Evolutionary conservation across 2,888 invertebrate species (phyloP).

Genomic region (Patella caerulea): DNA sequence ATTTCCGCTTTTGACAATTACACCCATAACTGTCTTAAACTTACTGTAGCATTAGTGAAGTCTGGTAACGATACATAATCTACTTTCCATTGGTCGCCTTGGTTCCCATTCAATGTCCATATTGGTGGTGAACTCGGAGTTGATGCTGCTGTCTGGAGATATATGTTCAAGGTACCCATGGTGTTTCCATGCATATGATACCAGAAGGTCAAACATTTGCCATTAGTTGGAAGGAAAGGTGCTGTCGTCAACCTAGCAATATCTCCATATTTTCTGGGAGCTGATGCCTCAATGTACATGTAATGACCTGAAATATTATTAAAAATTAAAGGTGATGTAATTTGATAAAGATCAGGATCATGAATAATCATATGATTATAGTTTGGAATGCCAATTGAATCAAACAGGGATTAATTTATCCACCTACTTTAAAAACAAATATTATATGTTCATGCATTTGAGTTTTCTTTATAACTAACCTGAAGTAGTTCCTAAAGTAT

Average conservation of each 20-base stretch:
- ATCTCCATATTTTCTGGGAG: slow-evolving; percentile 75
- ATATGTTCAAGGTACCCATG: slow-evolving; percentile 59
- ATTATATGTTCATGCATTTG: too few species aligned
- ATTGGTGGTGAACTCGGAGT: slow-evolving; percentile 32
- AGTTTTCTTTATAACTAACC: slow-evolving; percentile 30
- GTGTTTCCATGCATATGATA: slow-evolving; percentile 66
- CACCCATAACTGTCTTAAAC: slow-evolving; percentile 14
- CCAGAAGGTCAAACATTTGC: slow-evolving; percentile 66
- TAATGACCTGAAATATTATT: slow-evolving; percentile 33
- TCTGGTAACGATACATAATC: slow-evolving; percentile 48
- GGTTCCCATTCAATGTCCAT: slow-evolving; percentile 53
- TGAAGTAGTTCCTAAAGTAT: slow-evolving; percentile 57
- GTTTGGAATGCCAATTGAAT: too few species aligned
- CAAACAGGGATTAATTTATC: too few species aligned
- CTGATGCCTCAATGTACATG: slow-evolving; percentile 67
- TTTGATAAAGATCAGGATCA: too few species aligned
- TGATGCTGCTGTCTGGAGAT: slow-evolving; percentile 26
- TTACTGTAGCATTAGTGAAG: slow-evolving; percentile 43
- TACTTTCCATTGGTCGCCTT: slow-evolving; percentile 61
- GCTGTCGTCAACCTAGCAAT: slow-evolving; percentile 72
- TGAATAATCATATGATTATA: too few species aligned
- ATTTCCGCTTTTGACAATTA: too few species aligned
- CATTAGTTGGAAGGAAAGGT: slow-evolving; percentile 16
- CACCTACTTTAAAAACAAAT: too few species aligned
- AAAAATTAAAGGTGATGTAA: too few species aligned